phyloP scores from a whole-genome alignment of 2,113 vertebrate genomes.

The Catharus bicknelli region DNA sequence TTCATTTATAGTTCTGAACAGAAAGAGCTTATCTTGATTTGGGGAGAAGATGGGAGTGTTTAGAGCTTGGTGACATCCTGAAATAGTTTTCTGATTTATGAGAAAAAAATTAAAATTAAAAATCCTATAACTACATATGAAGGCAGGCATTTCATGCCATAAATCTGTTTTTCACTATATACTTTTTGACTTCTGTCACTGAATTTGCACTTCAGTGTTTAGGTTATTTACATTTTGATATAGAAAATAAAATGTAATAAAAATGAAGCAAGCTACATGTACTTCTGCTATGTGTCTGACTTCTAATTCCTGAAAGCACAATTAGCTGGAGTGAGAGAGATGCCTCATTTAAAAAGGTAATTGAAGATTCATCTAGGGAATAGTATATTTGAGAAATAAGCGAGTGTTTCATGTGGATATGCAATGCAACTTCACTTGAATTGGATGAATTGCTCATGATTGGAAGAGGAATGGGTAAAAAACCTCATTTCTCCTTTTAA shows the following conservation, averaged over 20 bases:
- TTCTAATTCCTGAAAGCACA: neutral
- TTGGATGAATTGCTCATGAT: neutral
- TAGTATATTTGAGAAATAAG: neutral
- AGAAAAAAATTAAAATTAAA: neutral
- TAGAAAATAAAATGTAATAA: neutral
- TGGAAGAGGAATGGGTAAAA: neutral
- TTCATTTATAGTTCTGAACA: neutral
- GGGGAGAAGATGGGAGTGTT: neutral
- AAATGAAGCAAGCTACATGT: neutral
- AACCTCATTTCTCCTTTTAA: neutral
- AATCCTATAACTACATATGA: neutral
- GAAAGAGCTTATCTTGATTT: neutral
- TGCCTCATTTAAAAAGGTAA: neutral
- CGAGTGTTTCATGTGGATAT: neutral
- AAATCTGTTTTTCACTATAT: neutral
- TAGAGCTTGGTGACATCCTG: neutral
- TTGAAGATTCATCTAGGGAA: neutral
- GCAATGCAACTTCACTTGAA: neutral
- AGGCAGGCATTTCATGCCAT: neutral
- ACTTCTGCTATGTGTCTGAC: neutral
- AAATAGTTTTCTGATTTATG: neutral
- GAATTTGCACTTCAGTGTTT: neutral
- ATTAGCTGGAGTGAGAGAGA: neutral
- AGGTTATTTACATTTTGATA: neutral
- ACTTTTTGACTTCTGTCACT: neutral